Evolutionary conservation across 2,888 invertebrate species (phyloP).

Genomic region (Andrena dorsata): DNA sequence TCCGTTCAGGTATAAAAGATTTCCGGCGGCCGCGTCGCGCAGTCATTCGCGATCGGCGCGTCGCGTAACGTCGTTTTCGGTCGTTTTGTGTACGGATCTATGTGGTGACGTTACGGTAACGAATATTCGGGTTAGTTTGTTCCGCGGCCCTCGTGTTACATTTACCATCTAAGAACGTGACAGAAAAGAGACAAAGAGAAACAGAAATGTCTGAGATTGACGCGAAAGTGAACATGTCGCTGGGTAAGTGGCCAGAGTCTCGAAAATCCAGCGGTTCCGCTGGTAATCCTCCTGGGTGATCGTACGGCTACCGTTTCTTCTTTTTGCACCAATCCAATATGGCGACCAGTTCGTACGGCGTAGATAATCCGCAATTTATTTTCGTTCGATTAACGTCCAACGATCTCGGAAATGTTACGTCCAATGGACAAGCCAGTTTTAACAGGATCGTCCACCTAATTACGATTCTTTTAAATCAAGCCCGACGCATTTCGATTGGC

Average conservation of each 20-base stretch:
- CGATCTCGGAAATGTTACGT: conserved; percentile 25
- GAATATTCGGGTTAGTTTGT: conserved; percentile 32
- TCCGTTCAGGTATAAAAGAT: conserved; percentile 23
- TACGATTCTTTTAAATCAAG: conserved; percentile 29
- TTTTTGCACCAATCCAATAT: conserved; percentile 74
- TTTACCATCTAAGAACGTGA: conserved; percentile 1
- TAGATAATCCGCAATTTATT: conserved; percentile 55
- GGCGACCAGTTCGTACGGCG: conserved; percentile 69
- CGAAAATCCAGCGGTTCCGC: conserved; percentile 72
- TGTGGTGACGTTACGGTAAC: conserved; percentile 35
- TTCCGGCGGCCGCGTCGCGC: conserved; percentile 21
- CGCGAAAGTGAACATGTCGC: conserved; percentile 84
- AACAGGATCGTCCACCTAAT: conserved; percentile 26
- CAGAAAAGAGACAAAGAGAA: conserved; percentile 31
- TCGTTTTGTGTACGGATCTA: conserved; percentile 20
- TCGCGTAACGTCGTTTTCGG: conserved; percentile 32
- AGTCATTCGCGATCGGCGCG: conserved; percentile 38
- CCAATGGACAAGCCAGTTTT: conserved; percentile 3
- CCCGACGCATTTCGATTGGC: conserved; percentile 19
- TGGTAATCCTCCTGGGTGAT: conserved; percentile 79
- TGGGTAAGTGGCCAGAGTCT: conserved; percentile 83
- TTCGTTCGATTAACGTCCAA: conserved; percentile 47
- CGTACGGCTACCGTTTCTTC: conserved; percentile 77
- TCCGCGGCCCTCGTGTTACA: conserved; percentile 28
- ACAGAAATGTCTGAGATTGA: conserved; percentile 83